phyloP scores from a whole-genome alignment of 2,797 vertebrate genomes.

The Menidia menidia region DNA sequence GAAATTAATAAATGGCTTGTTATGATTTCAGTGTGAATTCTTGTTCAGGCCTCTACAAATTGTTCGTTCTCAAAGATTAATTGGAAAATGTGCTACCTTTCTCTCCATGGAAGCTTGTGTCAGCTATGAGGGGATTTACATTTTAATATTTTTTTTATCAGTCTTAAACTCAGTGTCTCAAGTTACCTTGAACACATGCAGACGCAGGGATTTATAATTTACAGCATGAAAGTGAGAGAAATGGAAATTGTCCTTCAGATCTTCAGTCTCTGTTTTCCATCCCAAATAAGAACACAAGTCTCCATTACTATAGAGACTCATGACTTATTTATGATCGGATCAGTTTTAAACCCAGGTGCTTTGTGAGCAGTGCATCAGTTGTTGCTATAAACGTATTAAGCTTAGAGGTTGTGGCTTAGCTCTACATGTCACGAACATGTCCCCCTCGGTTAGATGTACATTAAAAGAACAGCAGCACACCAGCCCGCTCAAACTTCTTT shows the following conservation, averaged over 20 bases:
- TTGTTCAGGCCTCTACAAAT: conserved; percentile 32
- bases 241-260: neutral
- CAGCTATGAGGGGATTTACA: neutral
- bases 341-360: neutral
- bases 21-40: conserved; percentile 48
- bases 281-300: neutral
- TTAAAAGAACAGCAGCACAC: conserved; percentile 1
- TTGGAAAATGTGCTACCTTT: neutral
- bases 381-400: conserved; percentile 21
- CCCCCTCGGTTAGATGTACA: neutral
- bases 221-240: neutral
- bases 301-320: neutral
- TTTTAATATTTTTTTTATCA: conserved; percentile 1
- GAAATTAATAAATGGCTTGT: conserved; percentile 68
- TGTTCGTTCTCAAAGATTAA: conserved; percentile 40
- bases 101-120: conserved; percentile 24
- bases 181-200: conserved; percentile 2
- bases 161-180: conserved; percentile 6
- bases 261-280: neutral
- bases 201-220: conserved; percentile 1
- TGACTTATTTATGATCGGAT: neutral
- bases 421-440: conserved; percentile 10
- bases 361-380: neutral
- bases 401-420: conserved; percentile 1
- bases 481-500: neutral